Conservation (phyloP, 2,797 vertebrate genomes). For the Hybognathus amarus region DNA sequence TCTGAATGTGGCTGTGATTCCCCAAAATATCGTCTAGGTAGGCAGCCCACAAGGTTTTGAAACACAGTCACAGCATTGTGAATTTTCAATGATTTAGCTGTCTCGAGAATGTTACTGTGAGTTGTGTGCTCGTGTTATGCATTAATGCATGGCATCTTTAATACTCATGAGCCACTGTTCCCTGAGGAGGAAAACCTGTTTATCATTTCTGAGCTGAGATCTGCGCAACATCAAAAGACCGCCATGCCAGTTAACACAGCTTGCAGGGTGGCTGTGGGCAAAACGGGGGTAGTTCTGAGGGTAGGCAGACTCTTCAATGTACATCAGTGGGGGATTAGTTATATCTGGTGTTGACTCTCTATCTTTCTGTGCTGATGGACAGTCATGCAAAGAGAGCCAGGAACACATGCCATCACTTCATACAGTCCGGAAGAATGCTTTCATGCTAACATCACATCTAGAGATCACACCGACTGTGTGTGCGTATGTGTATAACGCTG, state of each 20-base stretch:
- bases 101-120: conserved; percentile 60
- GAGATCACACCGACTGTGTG: conserved; percentile 33
- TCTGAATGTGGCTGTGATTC: neutral
- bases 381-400: conserved; percentile 68
- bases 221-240: conserved; percentile 79
- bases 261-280: conserved; percentile 68
- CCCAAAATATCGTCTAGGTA: neutral
- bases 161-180: conserved; percentile 75
- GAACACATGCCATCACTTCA: conserved; percentile 68
- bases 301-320: conserved; percentile 60
- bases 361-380: conserved; percentile 67
- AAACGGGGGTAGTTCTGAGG: conserved; percentile 36
- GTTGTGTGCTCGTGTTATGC: conserved; percentile 58
- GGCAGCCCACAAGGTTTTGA: conserved; percentile 3
- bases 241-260: conserved; percentile 77
- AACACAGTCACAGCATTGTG: conserved; percentile 63
- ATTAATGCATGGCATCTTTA: conserved; percentile 75
- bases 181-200: conserved; percentile 79
- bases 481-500: neutral
- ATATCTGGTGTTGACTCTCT: conserved; percentile 61
- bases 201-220: conserved; percentile 76
- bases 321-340: conserved; percentile 71
- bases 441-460: conserved; percentile 47
- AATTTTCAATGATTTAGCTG: conserved; percentile 50
- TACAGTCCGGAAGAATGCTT: conserved; percentile 57